Evolutionary conservation across 2,888 invertebrate genomes (phyloP).

Genomic region (Spodoptera exigua): DNA sequence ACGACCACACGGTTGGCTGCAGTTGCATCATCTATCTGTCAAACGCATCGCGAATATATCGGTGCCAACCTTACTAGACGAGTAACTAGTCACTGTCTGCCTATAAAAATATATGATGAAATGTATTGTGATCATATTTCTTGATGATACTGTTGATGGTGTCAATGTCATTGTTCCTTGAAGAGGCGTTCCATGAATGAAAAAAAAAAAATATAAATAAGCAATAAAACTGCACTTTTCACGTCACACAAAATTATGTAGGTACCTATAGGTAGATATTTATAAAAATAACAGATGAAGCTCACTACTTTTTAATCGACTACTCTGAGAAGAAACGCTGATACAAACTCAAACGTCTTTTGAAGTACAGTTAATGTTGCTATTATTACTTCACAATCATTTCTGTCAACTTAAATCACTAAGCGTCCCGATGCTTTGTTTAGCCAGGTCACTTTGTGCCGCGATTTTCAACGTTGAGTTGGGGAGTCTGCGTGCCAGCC

Average conservation of each 20-base stretch:
- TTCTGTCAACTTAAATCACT: conserved; percentile 57
- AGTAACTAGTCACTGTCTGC: conserved; percentile 18
- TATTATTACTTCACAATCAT: too few relatives aligned
- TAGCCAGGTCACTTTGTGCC: conserved; percentile 93
- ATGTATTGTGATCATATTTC: conserved; percentile 13
- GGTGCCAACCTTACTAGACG: conserved; percentile 35
- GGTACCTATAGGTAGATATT: too few relatives aligned
- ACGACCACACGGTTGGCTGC: conserved; percentile 50
- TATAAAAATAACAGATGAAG: too few relatives aligned
- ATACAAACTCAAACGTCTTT: too few relatives aligned
- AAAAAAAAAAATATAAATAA: too few relatives aligned
- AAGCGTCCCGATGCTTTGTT: conserved; percentile 77
- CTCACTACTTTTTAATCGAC: too few relatives aligned
- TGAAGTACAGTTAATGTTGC: too few relatives aligned
- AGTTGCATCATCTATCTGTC: conserved; percentile 40
- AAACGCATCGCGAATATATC: conserved; percentile 14
- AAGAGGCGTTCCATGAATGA: too few relatives aligned
- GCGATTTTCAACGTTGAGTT: conserved; percentile 91
- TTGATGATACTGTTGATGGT: not conserved
- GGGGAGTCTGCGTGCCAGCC: conserved; percentile 92
- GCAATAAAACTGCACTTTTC: too few relatives aligned
- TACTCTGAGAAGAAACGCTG: too few relatives aligned
- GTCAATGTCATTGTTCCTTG: not conserved
- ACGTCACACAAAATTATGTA: too few relatives aligned
- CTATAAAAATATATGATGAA: conserved; percentile 22